These are phyloP conservation scores for Cyclopterus lumpus DNA, from an alignment of 2,797 vertebrate genomes.

Conservation along the genomic window DNA sequence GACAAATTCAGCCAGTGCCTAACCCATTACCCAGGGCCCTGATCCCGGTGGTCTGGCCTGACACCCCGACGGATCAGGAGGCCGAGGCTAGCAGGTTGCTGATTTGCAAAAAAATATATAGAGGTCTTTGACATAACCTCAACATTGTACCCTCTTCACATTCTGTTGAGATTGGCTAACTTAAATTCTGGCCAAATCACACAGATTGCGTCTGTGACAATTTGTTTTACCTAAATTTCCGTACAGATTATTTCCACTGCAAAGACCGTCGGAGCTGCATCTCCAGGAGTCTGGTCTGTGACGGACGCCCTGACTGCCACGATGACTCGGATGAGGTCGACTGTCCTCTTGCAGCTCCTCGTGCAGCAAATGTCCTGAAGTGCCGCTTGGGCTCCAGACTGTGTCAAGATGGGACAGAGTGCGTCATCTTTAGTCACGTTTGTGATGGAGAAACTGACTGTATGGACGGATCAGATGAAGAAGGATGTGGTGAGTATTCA, in stretches of 20 bases:
- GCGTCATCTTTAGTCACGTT: slow-evolving; percentile 79
- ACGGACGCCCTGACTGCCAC: slow-evolving; percentile 75
- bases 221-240: not conserved
- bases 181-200: not conserved
- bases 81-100: too few relatives aligned
- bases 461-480: slow-evolving; percentile 88
- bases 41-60: too few relatives aligned
- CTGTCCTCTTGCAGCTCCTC: slow-evolving; percentile 41
- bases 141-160: not conserved
- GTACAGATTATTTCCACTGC: slow-evolving; percentile 57
- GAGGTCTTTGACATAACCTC: not conserved
- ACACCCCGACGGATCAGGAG: not conserved
- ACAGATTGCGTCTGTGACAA: not conserved
- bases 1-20: too few relatives aligned
- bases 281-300: slow-evolving; percentile 63
- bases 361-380: not conserved
- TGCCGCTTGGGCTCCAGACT: slow-evolving; percentile 73
- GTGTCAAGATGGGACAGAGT: slow-evolving; percentile 76
- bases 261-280: slow-evolving; percentile 71
- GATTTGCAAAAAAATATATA: not conserved
- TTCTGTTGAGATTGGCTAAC: not conserved
- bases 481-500: slow-evolving; percentile 69
- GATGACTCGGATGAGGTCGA: slow-evolving; percentile 76
- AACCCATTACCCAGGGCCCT: too few relatives aligned
- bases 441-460: slow-evolving; percentile 88